Percentiles rank a stretch among this genome's conserved stretches.
Evolutionary conservation across 2,797 vertebrate genomes (phyloP).

Genomic region (Aselliscus stoliczkanus): DNA sequence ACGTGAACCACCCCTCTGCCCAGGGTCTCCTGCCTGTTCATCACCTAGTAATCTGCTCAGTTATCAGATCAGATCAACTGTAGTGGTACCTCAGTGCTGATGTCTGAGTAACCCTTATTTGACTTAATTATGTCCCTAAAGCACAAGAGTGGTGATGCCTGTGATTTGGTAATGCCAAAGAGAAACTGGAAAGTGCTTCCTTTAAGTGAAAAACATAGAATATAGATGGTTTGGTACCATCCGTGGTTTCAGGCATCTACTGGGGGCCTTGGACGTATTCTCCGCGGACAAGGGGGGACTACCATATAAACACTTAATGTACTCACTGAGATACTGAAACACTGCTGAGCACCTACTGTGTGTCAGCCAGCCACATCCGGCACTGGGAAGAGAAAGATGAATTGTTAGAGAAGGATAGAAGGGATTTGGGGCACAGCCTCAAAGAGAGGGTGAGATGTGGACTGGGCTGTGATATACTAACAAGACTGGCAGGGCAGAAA

Average conservation of each 20-base stretch:
- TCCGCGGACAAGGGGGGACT: background rate
- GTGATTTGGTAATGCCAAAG: background rate
- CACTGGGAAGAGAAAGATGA: background rate
- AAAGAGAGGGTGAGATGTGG: background rate
- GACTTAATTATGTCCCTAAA: background rate
- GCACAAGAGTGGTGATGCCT: background rate
- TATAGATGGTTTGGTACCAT: background rate
- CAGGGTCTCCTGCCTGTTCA: background rate
- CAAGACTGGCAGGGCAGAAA: background rate
- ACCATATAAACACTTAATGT: background rate
- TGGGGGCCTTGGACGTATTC: background rate
- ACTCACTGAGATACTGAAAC: background rate
- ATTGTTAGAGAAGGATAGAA: background rate
- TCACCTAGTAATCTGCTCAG: too few species aligned
- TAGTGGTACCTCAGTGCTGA: background rate
- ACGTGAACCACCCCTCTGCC: too few species aligned
- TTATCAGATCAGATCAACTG: background rate
- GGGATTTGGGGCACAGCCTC: background rate
- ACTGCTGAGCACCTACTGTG: accelerated
- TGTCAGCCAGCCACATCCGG: background rate
- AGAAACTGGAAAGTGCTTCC: background rate
- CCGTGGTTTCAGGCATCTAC: background rate
- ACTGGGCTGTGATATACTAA: accelerated
- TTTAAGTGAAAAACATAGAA: too few species aligned
- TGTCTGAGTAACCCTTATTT: too few species aligned